These are phyloP conservation scores for Tribolium freemani DNA, from an alignment of 2,888 invertebrate genomes.

Conservation along the genomic window DNA sequence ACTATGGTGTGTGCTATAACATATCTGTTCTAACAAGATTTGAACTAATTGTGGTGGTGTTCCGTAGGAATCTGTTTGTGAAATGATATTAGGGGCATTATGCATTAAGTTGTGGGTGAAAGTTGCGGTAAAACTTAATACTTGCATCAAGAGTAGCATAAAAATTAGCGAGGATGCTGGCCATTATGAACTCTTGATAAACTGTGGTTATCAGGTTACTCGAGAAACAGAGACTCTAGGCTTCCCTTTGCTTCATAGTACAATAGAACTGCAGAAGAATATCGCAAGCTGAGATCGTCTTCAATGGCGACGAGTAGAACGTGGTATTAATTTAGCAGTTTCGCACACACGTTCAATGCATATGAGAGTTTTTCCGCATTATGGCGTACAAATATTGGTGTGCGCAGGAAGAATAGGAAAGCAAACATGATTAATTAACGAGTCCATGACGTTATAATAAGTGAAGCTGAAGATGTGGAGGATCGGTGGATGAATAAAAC, in stretches of 20 bases:
- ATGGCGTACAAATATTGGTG: no score
- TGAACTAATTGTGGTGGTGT: no score
- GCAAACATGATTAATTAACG: conserved; percentile 44
- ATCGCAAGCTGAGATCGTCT: conserved; percentile 32
- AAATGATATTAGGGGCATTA: neutral
- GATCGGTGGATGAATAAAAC: conserved; percentile 39
- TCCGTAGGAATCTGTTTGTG: no score
- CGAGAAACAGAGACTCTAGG: conserved; percentile 23
- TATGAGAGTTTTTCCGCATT: neutral
- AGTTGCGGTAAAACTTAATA: conserved; percentile 18
- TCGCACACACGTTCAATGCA: no score
- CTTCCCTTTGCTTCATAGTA: conserved; percentile 28
- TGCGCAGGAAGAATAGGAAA: conserved; percentile 11
- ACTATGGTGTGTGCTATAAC: no score
- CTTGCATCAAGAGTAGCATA: conserved; percentile 18
- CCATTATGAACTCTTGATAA: conserved; percentile 35
- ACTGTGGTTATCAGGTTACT: conserved; percentile 27
- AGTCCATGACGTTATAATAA: conserved; percentile 36
- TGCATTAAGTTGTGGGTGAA: neutral
- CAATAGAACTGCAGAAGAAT: conserved; percentile 32
- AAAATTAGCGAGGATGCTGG: conserved; percentile 30
- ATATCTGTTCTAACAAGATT: no score
- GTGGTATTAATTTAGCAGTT: conserved; percentile 29
- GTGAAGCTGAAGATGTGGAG: conserved; percentile 35
- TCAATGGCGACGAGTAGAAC: conserved; percentile 15